Conservation (phyloP, 2,888 invertebrate species). For the Hypolimnas misippus region DNA sequence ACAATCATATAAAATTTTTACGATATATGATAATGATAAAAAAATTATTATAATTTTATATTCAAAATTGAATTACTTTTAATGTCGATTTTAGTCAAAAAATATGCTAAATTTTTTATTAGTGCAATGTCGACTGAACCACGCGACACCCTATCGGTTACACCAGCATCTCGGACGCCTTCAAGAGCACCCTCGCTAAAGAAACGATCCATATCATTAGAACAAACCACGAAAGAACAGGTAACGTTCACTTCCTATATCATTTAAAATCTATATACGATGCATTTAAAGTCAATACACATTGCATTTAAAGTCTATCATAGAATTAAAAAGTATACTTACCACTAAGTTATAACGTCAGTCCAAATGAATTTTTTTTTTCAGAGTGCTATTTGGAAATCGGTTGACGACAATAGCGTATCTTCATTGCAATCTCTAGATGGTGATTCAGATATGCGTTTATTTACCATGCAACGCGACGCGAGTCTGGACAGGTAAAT, state of each 20-base stretch:
- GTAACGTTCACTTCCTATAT: conserved; percentile 46
- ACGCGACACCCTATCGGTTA: conserved; percentile 71
- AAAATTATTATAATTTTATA: no score
- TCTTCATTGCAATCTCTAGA: conserved; percentile 92
- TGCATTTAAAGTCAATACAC: no score
- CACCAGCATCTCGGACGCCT: conserved; percentile 64
- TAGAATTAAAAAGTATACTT: not conserved
- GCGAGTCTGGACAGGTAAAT: conserved; percentile 89
- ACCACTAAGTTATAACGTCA: not conserved
- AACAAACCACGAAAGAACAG: conserved; percentile 81
- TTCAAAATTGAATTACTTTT: no score
- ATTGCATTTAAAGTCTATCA: no score
- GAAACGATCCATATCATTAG: conserved; percentile 80
- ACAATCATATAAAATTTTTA: no score
- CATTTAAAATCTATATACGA: no score
- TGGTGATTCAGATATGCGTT: conserved; percentile 85
- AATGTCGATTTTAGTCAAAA: no score
- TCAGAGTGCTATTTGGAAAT: conserved; percentile 90
- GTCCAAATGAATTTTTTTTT: conserved; percentile 3
- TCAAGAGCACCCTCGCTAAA: conserved; percentile 76
- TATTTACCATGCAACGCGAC: conserved; percentile 87
- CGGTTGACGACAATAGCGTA: conserved; percentile 92
- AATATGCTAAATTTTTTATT: conserved; percentile 27
- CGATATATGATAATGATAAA: no score
- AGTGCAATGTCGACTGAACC: conserved; percentile 82